A percentile compares a stretch with the other conserved stretches of the same genome.
These are phyloP conservation scores for Enteromius thamalakanensis DNA, from an alignment of 2,797 vertebrate species.

Conservation along the genomic window DNA sequence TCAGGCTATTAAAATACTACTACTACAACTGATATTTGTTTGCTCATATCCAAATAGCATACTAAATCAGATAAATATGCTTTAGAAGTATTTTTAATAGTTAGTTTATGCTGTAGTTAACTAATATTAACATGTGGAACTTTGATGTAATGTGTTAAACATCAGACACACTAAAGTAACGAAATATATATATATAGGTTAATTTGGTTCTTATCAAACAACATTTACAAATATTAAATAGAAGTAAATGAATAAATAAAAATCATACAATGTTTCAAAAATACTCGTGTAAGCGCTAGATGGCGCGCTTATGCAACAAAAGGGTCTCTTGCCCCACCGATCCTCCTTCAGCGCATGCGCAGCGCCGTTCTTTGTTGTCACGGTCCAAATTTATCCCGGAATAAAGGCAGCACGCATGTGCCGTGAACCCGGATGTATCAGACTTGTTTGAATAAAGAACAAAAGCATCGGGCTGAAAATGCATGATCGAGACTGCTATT, in stretches of 20 bases:
- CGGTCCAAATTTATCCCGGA: slow-evolving; percentile 91
- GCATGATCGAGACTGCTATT: slow-evolving; percentile 32
- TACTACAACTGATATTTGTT: not conserved
- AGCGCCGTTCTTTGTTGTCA: slow-evolving; percentile 70
- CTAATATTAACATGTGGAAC: too few species aligned
- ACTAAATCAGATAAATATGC: not conserved
- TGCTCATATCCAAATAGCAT: not conserved
- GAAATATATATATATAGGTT: not conserved
- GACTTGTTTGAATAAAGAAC: slow-evolving; percentile 42
- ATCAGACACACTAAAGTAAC: not conserved
- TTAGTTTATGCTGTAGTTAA: not conserved
- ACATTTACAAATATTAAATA: not conserved
- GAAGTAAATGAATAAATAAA: not conserved
- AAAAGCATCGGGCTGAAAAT: slow-evolving; percentile 57
- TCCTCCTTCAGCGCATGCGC: slow-evolving; percentile 61
- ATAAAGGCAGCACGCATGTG: slow-evolving; percentile 90
- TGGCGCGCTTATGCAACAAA: not conserved
- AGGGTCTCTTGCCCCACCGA: not conserved
- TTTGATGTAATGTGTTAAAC: not conserved
- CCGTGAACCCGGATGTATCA: slow-evolving; percentile 89
- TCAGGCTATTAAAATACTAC: not conserved
- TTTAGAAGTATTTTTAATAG: not conserved
- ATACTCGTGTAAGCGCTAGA: slow-evolving; percentile 18
- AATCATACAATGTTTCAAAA: not conserved
- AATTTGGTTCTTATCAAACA: not conserved